phyloP scores from a whole-genome alignment of 2,888 invertebrate species.

The Xanthorhoe spadicearia region DNA sequence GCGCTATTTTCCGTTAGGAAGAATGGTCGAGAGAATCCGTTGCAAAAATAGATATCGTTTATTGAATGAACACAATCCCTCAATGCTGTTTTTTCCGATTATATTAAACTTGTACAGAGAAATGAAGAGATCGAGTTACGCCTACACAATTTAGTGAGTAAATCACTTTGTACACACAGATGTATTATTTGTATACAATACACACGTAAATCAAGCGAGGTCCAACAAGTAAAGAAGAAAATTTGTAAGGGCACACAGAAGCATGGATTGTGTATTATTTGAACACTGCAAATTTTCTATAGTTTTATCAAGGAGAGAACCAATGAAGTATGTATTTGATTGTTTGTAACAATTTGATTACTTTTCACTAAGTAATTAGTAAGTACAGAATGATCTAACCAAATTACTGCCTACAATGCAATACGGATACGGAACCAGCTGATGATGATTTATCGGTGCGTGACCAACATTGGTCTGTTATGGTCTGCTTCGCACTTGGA shows the following conservation, averaged over 20 bases:
- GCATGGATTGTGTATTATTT: neutral
- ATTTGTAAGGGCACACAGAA: neutral
- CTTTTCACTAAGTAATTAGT: too few species aligned
- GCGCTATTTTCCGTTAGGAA: constrained; percentile 16
- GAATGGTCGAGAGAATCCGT: constrained; percentile 14
- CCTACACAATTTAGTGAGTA: neutral
- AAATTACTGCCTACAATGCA: neutral
- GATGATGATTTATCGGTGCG: constrained; percentile 25
- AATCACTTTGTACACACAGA: neutral
- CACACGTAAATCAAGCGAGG: neutral
- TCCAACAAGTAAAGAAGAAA: neutral
- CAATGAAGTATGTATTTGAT: neutral
- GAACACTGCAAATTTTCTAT: neutral
- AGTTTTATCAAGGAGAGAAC: neutral
- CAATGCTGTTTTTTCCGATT: constrained; percentile 15
- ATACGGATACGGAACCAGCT: constrained; percentile 20
- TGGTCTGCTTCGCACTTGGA: constrained; percentile 21
- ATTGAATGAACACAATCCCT: constrained; percentile 19
- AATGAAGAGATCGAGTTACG: neutral
- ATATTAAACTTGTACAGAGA: neutral
- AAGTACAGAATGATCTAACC: neutral
- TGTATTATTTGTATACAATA: neutral
- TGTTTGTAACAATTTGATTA: too few species aligned
- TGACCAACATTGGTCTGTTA: constrained; percentile 23
- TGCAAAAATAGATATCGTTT: constrained; percentile 22